Evolutionary conservation across 2,888 invertebrate species (phyloP).

Genomic region (Drosophila hamatofila): DNA sequence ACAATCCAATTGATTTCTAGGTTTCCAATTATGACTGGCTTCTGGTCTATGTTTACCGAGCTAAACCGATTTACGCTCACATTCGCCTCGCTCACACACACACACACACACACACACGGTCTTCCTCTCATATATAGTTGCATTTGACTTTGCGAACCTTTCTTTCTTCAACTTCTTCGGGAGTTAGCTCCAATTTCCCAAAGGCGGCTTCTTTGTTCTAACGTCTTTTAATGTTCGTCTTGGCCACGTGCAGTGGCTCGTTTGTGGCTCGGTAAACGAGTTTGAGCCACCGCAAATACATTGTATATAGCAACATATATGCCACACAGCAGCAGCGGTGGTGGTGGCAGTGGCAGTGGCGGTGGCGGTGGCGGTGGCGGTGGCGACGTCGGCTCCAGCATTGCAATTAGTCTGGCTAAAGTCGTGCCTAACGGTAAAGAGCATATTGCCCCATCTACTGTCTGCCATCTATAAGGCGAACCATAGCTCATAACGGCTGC

Average conservation of each 20-base stretch:
- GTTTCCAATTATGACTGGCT: conserved; percentile 54
- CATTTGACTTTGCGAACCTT: conserved; percentile 35
- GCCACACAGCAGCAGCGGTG: conserved; percentile 53
- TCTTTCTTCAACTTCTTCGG: conserved; percentile 37
- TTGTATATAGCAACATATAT: conserved; percentile 31
- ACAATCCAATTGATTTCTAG: conserved; percentile 46
- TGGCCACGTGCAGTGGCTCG: conserved; percentile 65
- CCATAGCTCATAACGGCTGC: conserved; percentile 54
- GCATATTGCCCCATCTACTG: conserved; percentile 40
- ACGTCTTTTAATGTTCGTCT: conserved; percentile 45
- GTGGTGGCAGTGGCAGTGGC: too few relatives aligned
- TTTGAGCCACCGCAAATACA: conserved; percentile 41
- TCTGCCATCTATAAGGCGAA: conserved; percentile 7
- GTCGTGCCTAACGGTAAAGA: conserved; percentile 79
- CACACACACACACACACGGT: background rate
- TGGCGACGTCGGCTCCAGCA: conserved; percentile 30
- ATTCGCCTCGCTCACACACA: conserved; percentile 11
- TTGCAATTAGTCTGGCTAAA: conserved; percentile 79
- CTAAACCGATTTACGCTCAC: conserved; percentile 46
- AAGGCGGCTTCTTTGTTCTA: conserved; percentile 68
- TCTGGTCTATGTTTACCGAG: conserved; percentile 19
- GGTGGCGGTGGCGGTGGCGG: background rate
- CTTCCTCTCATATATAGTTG: conserved; percentile 16
- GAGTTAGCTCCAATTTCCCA: conserved; percentile 61
- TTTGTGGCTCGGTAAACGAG: conserved; percentile 54